Conservation (phyloP, 2,113 vertebrate genomes). For the Zosterops hypoxanthus region DNA sequence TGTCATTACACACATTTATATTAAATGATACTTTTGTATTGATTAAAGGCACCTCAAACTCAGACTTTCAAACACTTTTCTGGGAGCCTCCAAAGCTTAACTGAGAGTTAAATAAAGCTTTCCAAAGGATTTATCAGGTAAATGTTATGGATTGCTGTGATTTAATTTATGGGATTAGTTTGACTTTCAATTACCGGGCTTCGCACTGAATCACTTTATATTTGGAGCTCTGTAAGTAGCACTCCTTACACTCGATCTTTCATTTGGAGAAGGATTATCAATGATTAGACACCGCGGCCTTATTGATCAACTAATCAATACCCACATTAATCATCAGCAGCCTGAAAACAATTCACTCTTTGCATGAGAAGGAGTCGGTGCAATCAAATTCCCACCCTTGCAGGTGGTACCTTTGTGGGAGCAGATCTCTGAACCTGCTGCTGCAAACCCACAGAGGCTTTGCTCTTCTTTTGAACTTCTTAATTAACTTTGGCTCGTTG, state of each 20-base stretch:
- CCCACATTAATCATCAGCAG: constrained; percentile 79
- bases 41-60: neutral
- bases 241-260: constrained; percentile 80
- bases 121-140: constrained; percentile 76
- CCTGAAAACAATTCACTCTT: constrained; percentile 78
- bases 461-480: neutral
- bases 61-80: neutral
- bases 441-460: neutral
- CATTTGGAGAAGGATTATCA: constrained; percentile 84
- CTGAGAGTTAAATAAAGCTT: constrained; percentile 79
- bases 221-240: constrained; percentile 76
- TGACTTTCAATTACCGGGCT: constrained; percentile 83
- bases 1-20: neutral
- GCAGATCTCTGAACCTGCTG: neutral
- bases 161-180: constrained; percentile 85
- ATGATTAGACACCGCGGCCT: constrained; percentile 84
- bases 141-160: constrained; percentile 82
- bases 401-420: neutral
- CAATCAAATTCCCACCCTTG: constrained; percentile 65
- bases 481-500: neutral
- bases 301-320: constrained; percentile 82
- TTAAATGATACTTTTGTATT: neutral
- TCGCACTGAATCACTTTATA: constrained; percentile 81
- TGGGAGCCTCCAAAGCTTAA: neutral
- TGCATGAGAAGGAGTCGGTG: constrained; percentile 67